These are phyloP conservation scores for Patella ulyssiponensis DNA, from an alignment of 2,888 invertebrate genomes.

Conservation along the genomic window DNA sequence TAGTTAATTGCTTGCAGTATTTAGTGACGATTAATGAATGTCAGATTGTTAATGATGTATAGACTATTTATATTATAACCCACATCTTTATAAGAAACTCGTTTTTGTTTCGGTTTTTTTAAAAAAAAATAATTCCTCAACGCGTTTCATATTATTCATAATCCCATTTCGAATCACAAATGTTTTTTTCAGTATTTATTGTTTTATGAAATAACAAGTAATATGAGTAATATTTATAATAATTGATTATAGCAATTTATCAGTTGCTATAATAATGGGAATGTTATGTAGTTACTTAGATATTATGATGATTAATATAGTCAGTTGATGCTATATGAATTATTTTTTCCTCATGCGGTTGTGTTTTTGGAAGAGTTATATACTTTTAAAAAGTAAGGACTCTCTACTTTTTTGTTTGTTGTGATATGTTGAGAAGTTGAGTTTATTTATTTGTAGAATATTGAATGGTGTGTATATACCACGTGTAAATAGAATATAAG, in stretches of 20 bases:
- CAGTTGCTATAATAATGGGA: not conserved
- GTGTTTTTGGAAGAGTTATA: slow-evolving; percentile 1
- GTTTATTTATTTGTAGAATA: slow-evolving; percentile 1
- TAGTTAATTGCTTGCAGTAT: too few species aligned
- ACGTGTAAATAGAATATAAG: slow-evolving; percentile 1
- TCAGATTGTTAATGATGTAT: too few species aligned
- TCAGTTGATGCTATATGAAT: not conserved
- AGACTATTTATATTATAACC: too few species aligned
- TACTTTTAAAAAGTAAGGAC: not conserved
- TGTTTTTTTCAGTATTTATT: too few species aligned
- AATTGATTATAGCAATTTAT: too few species aligned
- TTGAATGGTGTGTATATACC: slow-evolving; percentile 3
- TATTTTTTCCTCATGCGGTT: slow-evolving; percentile 11
- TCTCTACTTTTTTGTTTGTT: slow-evolving; percentile 1
- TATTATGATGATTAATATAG: not conserved
- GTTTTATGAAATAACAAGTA: too few species aligned
- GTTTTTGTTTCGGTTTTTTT: not conserved
- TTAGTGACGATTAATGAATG: too few species aligned
- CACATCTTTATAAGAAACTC: too few species aligned
- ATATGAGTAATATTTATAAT: too few species aligned
- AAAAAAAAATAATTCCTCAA: not conserved
- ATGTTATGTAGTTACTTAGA: not conserved
- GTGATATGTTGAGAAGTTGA: slow-evolving; percentile 9
- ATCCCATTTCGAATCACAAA: not conserved
- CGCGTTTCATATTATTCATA: not conserved